Base-by-base conservation (phyloP, 1,140 invertebrate species). In the Brachionus rotundiformis region DNA sequence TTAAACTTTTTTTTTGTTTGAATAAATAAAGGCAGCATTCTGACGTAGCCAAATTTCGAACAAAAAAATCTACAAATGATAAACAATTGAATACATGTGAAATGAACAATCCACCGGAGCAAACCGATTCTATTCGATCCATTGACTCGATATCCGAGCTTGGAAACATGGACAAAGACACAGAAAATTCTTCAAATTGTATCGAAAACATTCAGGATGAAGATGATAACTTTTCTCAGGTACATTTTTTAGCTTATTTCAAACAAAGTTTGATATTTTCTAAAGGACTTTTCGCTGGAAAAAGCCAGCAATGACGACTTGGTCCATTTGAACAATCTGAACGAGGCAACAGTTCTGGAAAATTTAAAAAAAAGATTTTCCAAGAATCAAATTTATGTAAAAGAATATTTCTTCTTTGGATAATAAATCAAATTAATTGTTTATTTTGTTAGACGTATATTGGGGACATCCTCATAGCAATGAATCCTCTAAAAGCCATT, bases 401-500 rank as follows among this genome's bases (percentile, higher is more conserved):
- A 31, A 19, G 11, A 44, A 31, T 4, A 54, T 59, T 59, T 36
- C 11, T 75, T 75, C 44, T 44, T 44, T 29, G 8, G 10, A 31
- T 16, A 31, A 19, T 71, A 36, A 71, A 39, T 73, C 16, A 36
- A 73, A 25, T 63, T 27, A 13, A 10, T 23, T 27, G 16, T 5
- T 23, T 41, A 1, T 2, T 39, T 36, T 99, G 4, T 85, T 94
- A 94, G 85, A 95, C 93, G 0, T 94, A 94, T 84, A 94, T 95
- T 83, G 93, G 93, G 2, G 93, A 94, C 85, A 94, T 94, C 83
- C 86, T 94, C 10, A 89, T 95, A 29, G 81, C 93, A 23, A 91
- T 95, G 0, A 95, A 95, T 89, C 93, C 93, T 2, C 94, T 94
- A 86, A 90, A 90, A 16, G 91, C 92, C 84, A 88, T 94, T 33